Conservation (phyloP, 1,140 invertebrate species). For the Drosophila orena region DNA sequence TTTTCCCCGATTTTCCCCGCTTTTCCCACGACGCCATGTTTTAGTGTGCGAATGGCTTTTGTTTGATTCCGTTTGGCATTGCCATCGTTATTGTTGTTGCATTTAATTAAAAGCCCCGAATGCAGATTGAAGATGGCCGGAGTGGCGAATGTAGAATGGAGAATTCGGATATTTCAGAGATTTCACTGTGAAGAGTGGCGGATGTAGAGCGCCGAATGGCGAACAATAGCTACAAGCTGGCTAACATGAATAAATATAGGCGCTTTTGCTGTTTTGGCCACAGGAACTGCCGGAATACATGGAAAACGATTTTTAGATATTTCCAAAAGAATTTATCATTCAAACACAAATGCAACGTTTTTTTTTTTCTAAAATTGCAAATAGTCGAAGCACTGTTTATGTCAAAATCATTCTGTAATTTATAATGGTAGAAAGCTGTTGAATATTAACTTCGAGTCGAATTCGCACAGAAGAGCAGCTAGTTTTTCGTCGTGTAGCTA, state of each 20-base stretch:
- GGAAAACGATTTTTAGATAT: neutral
- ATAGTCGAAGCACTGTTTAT: neutral
- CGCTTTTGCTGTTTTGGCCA: constrained; percentile 59
- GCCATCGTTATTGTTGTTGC: constrained; percentile 62
- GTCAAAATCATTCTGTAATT: too few species aligned
- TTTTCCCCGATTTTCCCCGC: neutral
- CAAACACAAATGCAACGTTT: neutral
- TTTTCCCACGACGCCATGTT: constrained; percentile 3
- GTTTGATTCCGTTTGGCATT: constrained; percentile 51
- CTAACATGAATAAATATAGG: constrained; percentile 62
- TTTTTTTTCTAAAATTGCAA: neutral
- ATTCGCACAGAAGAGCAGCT: too few species aligned
- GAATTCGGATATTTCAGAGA: neutral
- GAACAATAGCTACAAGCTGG: constrained; percentile 50
- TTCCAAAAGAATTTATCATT: too few species aligned
- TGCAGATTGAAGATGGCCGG: constrained; percentile 49
- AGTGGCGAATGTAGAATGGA: constrained; percentile 13
- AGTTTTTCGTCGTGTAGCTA: constrained; percentile 11
- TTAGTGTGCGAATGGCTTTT: constrained; percentile 27
- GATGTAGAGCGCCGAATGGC: constrained; percentile 23
- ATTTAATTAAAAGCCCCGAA: constrained; percentile 77
- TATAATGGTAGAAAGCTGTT: too few species aligned
- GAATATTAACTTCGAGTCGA: too few species aligned
- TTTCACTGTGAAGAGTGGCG: neutral
- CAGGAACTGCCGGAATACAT: constrained; percentile 17